Percentiles rank a stretch among this genome's conserved stretches.
These are phyloP conservation scores for Globodera rostochiensis DNA, from an alignment of 1,140 invertebrate species.

Conservation along the genomic window DNA sequence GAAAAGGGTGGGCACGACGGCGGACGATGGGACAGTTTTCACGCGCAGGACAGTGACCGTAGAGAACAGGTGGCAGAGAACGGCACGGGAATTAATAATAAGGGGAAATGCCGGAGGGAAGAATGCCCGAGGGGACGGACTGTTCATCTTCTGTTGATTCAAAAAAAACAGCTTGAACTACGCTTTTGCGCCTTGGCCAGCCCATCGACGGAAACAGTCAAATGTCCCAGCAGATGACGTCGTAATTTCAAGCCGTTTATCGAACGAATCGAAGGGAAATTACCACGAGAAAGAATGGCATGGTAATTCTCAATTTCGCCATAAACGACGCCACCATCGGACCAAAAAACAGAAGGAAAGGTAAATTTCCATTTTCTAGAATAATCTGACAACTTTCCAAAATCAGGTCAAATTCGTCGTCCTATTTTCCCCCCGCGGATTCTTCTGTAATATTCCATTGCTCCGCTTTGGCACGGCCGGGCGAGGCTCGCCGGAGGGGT, in stretches of 20 bases:
- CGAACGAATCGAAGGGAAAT: not conserved
- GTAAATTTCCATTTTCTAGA: not conserved
- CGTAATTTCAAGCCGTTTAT: not conserved
- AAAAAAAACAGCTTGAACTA: not conserved
- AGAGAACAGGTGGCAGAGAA: conserved; percentile 1
- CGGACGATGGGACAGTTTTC: not conserved
- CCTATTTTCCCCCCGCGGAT: not conserved
- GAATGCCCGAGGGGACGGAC: not conserved
- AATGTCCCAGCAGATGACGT: not conserved
- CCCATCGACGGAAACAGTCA: not conserved
- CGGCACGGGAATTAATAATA: too few species aligned
- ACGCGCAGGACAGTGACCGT: conserved; percentile 18
- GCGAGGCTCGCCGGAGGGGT: conserved; percentile 13
- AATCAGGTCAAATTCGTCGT: not conserved
- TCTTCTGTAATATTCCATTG: conserved; percentile 19
- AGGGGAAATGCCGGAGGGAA: not conserved
- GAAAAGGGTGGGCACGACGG: conserved; percentile 14
- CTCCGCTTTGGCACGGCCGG: conserved; percentile 20
- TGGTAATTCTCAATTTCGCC: not conserved
- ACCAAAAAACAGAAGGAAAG: not conserved
- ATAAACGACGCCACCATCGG: not conserved
- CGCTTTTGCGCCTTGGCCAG: not conserved
- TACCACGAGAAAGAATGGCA: not conserved
- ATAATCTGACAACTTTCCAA: too few species aligned
- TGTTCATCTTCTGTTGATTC: not conserved